Percentiles rank a stretch among this genome's conserved stretches.
Evolutionary conservation across 2,797 vertebrate genomes (phyloP).

Genomic region (Prunella strophiata): DNA sequence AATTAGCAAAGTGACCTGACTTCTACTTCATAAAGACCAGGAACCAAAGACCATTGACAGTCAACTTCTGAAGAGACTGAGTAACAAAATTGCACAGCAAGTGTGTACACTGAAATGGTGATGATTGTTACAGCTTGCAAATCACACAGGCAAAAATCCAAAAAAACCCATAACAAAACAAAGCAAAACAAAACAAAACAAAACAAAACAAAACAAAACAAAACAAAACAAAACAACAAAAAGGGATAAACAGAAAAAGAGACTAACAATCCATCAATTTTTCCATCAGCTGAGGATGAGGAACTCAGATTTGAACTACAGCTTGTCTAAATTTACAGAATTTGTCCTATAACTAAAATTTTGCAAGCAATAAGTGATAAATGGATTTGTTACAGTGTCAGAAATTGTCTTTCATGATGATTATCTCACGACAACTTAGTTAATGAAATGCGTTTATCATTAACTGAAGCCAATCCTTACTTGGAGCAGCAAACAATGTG

Average conservation of each 20-base stretch:
- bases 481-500: conserved; percentile 35
- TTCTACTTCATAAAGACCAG: background rate
- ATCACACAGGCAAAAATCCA: background rate
- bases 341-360: background rate
- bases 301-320: background rate
- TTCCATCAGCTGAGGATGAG: background rate
- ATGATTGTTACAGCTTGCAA: background rate
- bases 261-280: background rate
- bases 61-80: background rate
- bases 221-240: background rate
- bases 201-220: no score
- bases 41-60: background rate
- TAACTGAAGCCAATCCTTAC: conserved; percentile 22
- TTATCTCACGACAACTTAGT: background rate
- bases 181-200: background rate
- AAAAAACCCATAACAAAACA: no score
- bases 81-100: background rate
- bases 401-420: conserved; percentile 6
- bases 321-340: background rate
- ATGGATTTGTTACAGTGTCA: background rate
- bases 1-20: background rate
- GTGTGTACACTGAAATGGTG: background rate
- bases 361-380: background rate
- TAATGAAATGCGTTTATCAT: conserved; percentile 20
- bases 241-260: background rate